Conservation (phyloP, 2,113 vertebrate species). For the Datnioides undecimradiatus region DNA sequence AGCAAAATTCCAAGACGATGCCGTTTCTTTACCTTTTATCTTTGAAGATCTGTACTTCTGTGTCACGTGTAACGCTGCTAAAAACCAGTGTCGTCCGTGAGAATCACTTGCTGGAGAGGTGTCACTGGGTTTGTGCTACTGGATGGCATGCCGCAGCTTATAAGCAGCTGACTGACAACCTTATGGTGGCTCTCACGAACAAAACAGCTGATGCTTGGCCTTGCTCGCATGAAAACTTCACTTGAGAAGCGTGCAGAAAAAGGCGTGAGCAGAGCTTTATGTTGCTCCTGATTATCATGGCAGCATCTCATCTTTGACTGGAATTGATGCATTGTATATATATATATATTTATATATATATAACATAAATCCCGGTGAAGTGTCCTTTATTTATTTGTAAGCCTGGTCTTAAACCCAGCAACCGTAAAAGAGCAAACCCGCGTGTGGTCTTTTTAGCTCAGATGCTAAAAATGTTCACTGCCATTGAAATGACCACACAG, state of each 20-base stretch:
- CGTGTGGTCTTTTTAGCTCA: no score
- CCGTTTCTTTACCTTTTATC: conserved; percentile 17
- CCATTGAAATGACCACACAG: no score
- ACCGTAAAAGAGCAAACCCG: no score
- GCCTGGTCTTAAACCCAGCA: neutral
- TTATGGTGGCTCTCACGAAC: neutral
- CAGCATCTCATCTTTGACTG: neutral
- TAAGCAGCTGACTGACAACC: neutral
- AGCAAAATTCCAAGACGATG: conserved; percentile 18
- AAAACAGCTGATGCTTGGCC: neutral
- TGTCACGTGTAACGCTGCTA: neutral
- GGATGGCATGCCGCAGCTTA: neutral
- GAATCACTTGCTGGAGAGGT: neutral
- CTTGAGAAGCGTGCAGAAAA: neutral
- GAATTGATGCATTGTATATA: neutral
- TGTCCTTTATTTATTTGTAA: neutral
- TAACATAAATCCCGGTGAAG: neutral
- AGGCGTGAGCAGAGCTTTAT: neutral
- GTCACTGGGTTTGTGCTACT: neutral
- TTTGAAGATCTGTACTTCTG: neutral
- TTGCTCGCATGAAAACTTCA: neutral
- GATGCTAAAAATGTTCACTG: no score
- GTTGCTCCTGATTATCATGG: no score
- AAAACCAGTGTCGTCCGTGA: neutral
- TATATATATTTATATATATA: neutral